Percentiles rank a stretch among this genome's conserved stretches.
These are phyloP conservation scores for Phasianus colchicus DNA, from an alignment of 2,113 vertebrate species.

Conservation along the genomic window DNA sequence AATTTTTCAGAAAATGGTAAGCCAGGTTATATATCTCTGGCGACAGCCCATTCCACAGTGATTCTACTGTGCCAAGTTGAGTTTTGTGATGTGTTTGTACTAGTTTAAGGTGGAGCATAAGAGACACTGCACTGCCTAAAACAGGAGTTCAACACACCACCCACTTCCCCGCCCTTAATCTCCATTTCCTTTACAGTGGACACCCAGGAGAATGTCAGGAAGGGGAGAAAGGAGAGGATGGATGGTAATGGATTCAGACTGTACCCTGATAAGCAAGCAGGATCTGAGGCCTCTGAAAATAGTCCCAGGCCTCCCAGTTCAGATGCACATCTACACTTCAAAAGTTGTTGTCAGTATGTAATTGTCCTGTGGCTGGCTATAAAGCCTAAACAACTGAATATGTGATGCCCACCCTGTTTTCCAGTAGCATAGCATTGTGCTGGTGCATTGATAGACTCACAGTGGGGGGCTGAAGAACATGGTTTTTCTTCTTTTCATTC, in stretches of 20 bases:
- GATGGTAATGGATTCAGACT: not conserved
- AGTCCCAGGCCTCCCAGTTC: not conserved
- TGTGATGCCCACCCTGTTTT: not conserved
- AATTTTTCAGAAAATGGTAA: not conserved
- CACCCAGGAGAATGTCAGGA: not conserved
- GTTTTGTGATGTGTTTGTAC: not conserved
- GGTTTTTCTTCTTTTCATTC: not conserved
- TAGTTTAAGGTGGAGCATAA: not conserved
- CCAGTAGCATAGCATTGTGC: not conserved
- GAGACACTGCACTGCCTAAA: not conserved
- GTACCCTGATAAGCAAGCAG: constrained; percentile 25
- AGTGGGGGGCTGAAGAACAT: not conserved
- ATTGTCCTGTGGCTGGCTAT: not conserved
- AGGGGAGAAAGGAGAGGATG: not conserved
- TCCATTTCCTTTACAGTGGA: not conserved
- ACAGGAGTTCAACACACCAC: not conserved
- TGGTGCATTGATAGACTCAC: not conserved
- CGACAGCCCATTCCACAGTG: not conserved
- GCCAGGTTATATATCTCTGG: not conserved
- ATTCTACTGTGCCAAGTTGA: not conserved
- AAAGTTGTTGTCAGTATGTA: not conserved
- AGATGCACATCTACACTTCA: not conserved
- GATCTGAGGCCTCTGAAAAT: not conserved
- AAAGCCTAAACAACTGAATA: not conserved
- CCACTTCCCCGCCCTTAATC: not conserved